Evolutionary conservation across 2,888 invertebrate species (phyloP).

Genomic region (Drosophila buzzatii): DNA sequence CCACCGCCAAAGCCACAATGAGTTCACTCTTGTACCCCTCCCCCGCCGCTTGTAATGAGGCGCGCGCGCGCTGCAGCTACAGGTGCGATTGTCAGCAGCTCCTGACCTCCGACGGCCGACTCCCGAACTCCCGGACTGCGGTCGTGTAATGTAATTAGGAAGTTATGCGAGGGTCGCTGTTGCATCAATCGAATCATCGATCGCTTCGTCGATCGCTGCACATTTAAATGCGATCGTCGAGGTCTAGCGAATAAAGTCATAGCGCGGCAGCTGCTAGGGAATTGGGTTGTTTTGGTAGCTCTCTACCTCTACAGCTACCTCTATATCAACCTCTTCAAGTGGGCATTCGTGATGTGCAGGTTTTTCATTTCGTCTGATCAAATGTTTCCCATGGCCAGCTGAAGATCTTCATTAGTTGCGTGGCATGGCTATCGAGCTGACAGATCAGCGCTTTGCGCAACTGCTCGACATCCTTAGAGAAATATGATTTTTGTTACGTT

Average conservation of each 20-base stretch:
- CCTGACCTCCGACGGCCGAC: constrained; percentile 40
- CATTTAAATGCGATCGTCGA: constrained; percentile 46
- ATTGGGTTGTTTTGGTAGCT: constrained; percentile 10
- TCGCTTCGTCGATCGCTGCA: constrained; percentile 29
- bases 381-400: constrained; percentile 63
- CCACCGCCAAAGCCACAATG: constrained; percentile 3
- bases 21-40: not conserved
- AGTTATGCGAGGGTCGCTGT: constrained; percentile 50
- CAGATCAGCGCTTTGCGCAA: constrained; percentile 43
- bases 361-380: constrained; percentile 1
- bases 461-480: constrained; percentile 62
- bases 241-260: constrained; percentile 65
- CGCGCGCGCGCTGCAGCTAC: constrained; percentile 57
- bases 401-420: constrained; percentile 70
- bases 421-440: constrained; percentile 40
- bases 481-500: constrained; percentile 51
- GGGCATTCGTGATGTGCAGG: constrained; percentile 57
- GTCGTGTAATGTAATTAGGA: constrained; percentile 79
- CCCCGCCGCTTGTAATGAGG: constrained; percentile 41
- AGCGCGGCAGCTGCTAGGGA: constrained; percentile 49
- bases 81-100: constrained; percentile 55
- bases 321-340: constrained; percentile 42
- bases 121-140: constrained; percentile 57
- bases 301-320: not conserved
- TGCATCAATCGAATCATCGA: constrained; percentile 47